Conservation (phyloP, 2,113 vertebrate species). For the Puma concolor region DNA sequence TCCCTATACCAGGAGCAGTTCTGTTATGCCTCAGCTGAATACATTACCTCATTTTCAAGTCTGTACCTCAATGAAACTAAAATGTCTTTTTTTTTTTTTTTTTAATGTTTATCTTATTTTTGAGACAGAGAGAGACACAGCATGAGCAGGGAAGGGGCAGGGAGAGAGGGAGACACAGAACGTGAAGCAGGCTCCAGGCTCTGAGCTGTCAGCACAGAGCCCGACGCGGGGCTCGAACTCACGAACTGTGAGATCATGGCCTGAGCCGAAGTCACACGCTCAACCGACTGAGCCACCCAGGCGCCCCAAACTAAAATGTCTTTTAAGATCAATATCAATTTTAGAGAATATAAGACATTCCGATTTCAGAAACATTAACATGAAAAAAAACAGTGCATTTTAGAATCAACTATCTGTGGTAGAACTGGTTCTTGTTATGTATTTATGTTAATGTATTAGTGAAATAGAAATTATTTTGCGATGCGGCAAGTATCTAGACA, state of each 20-base stretch:
- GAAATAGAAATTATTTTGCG: conserved; percentile 28
- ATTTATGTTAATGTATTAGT: neutral
- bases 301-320: conserved; percentile 24
- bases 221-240: too few relatives aligned
- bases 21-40: neutral
- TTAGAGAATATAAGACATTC: neutral
- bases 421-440: neutral
- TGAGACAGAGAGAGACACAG: too few relatives aligned
- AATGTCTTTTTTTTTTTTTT: conserved; percentile 16
- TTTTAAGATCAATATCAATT: neutral
- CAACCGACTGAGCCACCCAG: too few relatives aligned
- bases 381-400: neutral
- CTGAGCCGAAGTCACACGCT: too few relatives aligned
- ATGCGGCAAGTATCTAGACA: neutral
- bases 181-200: too few relatives aligned
- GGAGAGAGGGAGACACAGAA: too few relatives aligned
- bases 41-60: conserved; percentile 1
- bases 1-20: neutral
- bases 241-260: too few relatives aligned
- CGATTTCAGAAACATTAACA: conserved; percentile 31
- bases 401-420: neutral
- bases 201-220: too few relatives aligned
- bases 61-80: neutral
- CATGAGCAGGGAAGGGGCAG: too few relatives aligned
- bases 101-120: too few relatives aligned